Conservation (phyloP, 2,888 invertebrate species). For the Agrilus cyanescens region DNA sequence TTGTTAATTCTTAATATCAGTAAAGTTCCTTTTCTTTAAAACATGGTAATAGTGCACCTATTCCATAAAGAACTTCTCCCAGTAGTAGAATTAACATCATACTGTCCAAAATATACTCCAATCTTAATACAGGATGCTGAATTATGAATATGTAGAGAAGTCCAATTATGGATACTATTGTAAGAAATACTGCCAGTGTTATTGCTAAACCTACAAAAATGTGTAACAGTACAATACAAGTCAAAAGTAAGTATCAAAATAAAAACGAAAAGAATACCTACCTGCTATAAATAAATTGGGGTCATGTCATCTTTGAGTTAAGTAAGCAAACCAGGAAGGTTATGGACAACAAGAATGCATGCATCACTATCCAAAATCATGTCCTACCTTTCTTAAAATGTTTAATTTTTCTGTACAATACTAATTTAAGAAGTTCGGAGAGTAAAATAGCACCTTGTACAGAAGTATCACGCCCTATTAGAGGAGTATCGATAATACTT, state of each 20-base stretch:
- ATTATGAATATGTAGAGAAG: constrained; percentile 18
- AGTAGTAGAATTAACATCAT: constrained; percentile 18
- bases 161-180: constrained; percentile 15
- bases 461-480: constrained; percentile 16
- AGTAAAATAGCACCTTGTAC: constrained; percentile 18
- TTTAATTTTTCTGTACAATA: constrained; percentile 16
- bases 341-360: no score
- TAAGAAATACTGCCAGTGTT: constrained; percentile 16
- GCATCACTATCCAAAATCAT: no score
- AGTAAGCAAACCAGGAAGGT: no score
- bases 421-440: constrained; percentile 18
- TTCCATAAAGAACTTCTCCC: constrained; percentile 17
- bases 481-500: constrained; percentile 17
- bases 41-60: constrained; percentile 17
- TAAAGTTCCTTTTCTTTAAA: constrained; percentile 14
- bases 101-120: constrained; percentile 20
- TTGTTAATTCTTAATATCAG: background rate
- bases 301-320: no score
- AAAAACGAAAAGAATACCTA: no score
- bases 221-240: background rate
- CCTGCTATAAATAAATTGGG: no score
- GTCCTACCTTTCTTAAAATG: constrained; percentile 17
- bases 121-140: constrained; percentile 20
- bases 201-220: constrained; percentile 16
- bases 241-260: constrained; percentile 1